These are phyloP conservation scores for Cavia porcellus DNA, from an alignment of 2,113 vertebrate species.

Conservation along the genomic window DNA sequence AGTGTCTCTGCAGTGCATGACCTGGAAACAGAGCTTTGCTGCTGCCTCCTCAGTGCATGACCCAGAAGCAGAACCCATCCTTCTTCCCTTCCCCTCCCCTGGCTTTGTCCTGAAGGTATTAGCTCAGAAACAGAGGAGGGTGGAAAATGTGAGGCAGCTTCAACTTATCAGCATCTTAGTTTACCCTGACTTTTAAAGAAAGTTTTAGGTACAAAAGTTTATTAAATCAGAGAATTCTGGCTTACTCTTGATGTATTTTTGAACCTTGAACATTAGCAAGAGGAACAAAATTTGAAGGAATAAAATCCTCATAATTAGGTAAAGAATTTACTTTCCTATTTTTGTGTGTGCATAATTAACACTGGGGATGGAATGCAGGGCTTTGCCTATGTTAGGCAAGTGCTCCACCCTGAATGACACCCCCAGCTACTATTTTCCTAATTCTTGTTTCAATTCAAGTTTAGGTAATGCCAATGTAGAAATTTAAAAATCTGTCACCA, in stretches of 20 bases:
- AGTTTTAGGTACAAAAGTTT: neutral
- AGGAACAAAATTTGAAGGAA: neutral
- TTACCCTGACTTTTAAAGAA: neutral
- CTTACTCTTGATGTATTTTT: neutral
- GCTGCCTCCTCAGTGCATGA: rapidly evolving
- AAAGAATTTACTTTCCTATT: neutral
- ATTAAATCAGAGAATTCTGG: neutral
- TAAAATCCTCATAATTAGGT: neutral
- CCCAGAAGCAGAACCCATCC: neutral
- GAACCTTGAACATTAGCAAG: neutral
- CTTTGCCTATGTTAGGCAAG: neutral
- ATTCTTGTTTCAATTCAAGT: neutral
- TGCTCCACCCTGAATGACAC: no score
- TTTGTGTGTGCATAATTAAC: neutral
- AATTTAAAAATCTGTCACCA: neutral
- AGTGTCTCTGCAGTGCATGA: rapidly evolving
- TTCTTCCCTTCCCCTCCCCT: neutral
- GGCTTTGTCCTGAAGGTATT: neutral
- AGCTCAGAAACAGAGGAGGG: neutral
- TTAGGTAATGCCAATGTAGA: neutral
- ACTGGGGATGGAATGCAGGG: neutral
- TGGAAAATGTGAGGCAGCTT: neutral
- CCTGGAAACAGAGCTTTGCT: neutral
- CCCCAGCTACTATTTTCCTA: neutral
- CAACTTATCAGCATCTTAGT: neutral